Conservation (phyloP, 2,797 vertebrate species). For the Scleropages formosus region DNA sequence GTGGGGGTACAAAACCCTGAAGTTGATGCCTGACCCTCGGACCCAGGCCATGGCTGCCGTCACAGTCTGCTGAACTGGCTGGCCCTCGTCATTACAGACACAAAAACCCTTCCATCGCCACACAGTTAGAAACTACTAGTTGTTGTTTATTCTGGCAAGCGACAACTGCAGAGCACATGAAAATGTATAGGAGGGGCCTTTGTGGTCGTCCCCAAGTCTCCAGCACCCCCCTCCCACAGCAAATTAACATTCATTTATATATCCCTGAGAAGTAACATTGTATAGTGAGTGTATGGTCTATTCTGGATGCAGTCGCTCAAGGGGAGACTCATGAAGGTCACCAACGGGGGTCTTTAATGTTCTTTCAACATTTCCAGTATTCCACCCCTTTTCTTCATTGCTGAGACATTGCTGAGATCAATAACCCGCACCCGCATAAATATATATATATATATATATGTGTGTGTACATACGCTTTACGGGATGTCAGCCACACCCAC, state of each 20-base stretch:
- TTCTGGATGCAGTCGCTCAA: too few relatives aligned
- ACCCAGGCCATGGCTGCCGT: background rate
- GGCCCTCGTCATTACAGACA: background rate
- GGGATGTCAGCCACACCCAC: too few relatives aligned
- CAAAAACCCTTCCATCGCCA: background rate
- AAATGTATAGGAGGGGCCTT: conserved; percentile 18
- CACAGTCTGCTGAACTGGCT: background rate
- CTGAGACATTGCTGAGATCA: too few relatives aligned
- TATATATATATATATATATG: too few relatives aligned
- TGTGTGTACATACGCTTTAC: too few relatives aligned
- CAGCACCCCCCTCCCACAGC: background rate
- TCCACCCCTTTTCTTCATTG: too few relatives aligned
- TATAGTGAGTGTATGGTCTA: too few relatives aligned
- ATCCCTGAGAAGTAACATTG: too few relatives aligned
- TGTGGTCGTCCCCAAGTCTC: background rate
- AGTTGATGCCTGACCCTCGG: background rate
- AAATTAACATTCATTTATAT: too few relatives aligned
- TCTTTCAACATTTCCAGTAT: background rate
- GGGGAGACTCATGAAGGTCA: too few relatives aligned
- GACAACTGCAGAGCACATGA: background rate
- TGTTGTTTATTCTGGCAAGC: conserved; percentile 9
- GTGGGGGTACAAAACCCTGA: background rate
- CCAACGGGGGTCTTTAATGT: background rate
- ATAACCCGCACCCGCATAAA: too few relatives aligned
- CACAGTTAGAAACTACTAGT: conserved; percentile 24